Conservation (phyloP, 2,113 vertebrate genomes). For the Pomatorhinus ruficollis region DNA sequence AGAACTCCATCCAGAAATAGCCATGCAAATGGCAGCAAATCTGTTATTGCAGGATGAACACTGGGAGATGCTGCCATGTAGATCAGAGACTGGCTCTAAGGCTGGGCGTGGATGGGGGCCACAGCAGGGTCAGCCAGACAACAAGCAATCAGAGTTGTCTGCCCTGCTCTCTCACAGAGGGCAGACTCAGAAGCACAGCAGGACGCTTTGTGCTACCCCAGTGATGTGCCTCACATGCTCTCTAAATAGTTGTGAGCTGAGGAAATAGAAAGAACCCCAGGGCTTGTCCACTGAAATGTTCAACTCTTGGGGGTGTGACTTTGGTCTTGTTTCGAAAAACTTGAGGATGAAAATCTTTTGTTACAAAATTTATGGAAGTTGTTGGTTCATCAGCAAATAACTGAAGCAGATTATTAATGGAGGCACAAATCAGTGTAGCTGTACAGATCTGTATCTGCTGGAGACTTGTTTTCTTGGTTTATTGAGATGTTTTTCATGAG, state of each 20-base stretch:
- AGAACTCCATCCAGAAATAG: background rate
- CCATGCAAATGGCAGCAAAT: background rate
- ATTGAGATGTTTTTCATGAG: background rate
- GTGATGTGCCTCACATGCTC: rapidly evolving
- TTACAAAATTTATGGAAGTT: background rate
- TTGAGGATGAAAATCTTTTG: background rate
- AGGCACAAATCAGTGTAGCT: background rate
- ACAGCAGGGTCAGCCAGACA: background rate
- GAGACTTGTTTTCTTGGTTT: background rate
- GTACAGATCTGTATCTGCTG: background rate
- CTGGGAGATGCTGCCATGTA: background rate
- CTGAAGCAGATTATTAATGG: background rate
- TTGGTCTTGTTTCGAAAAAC: background rate
- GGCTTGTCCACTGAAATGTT: background rate
- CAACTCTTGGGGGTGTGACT: rapidly evolving
- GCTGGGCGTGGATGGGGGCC: rapidly evolving
- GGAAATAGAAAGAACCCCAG: background rate
- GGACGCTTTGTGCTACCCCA: background rate
- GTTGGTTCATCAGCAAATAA: background rate
- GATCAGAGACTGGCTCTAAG: background rate
- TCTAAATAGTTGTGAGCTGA: background rate
- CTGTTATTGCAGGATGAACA: background rate
- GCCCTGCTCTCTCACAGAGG: background rate
- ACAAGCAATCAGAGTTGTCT: background rate
- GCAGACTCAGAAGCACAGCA: background rate